Percentiles rank a stretch among this genome's conserved stretches.
Evolutionary conservation across 1,140 invertebrate genomes (phyloP).

Genomic region (Leptopilina boulardi): DNA sequence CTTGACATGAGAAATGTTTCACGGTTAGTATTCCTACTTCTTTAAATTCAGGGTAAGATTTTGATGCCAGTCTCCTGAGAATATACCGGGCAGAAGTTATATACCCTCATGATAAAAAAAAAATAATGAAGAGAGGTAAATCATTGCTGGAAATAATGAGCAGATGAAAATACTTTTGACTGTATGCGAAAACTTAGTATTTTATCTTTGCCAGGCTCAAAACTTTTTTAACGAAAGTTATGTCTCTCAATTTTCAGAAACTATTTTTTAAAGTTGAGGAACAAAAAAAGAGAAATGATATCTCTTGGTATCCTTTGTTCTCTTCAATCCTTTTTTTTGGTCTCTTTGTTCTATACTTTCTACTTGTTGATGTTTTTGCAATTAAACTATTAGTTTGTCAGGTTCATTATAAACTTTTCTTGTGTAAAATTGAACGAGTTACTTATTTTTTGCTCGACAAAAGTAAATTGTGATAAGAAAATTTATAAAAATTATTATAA

Average conservation of each 20-base stretch:
- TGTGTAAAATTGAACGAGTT: background rate
- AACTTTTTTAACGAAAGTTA: background rate
- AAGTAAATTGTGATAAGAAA: background rate
- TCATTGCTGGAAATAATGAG: background rate
- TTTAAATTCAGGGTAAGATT: background rate
- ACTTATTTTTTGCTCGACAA: background rate
- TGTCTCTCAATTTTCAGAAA: background rate
- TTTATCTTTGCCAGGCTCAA: background rate
- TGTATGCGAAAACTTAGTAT: background rate
- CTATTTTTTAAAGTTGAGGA: background rate
- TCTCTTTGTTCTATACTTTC: background rate
- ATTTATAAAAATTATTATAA: background rate
- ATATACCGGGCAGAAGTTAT: background rate
- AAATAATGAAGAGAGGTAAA: constrained; percentile 5
- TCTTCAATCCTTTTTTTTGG: background rate
- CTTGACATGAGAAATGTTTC: background rate
- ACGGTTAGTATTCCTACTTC: background rate
- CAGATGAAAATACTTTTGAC: background rate
- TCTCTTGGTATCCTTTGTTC: background rate
- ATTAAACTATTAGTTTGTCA: background rate
- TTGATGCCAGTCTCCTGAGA: background rate
- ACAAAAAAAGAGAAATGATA: background rate
- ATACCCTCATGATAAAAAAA: background rate
- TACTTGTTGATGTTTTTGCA: background rate
- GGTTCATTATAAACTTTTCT: background rate